Evolutionary conservation across 2,888 invertebrate genomes (phyloP).

Genomic region (Chouioia cunea): DNA sequence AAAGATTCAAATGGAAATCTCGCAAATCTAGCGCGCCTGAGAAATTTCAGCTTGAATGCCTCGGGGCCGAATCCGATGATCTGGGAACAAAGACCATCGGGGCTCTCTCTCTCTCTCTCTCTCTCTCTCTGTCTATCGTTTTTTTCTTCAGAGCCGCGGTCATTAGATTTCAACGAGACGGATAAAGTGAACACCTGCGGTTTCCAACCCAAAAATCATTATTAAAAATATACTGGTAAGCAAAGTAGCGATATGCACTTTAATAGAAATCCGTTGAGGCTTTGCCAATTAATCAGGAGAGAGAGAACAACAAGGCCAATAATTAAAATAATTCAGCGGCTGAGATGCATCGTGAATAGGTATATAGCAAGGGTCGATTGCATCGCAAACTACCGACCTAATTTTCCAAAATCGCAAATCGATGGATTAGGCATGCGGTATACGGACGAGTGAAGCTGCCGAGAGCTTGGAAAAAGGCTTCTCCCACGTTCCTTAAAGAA

Average conservation of each 20-base stretch:
- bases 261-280: no score
- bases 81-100: conserved; percentile 32
- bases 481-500: no score
- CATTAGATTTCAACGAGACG: conserved; percentile 22
- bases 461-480: no score
- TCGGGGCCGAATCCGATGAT: conserved; percentile 36
- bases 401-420: no score
- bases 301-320: conserved; percentile 32
- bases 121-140: not conserved
- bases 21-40: not conserved
- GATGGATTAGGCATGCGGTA: no score
- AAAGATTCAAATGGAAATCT: conserved; percentile 12
- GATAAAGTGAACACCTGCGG: conserved; percentile 1
- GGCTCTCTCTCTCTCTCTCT: not conserved
- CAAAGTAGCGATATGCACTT: no score
- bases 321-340: no score
- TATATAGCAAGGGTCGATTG: no score
- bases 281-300: not conserved
- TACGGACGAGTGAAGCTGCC: no score
- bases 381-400: no score
- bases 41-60: conserved; percentile 9
- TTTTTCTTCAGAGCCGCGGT: not conserved
- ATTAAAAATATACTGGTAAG: not conserved
- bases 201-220: no score
- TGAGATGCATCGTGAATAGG: no score